These are phyloP conservation scores for Eulemur albifrons DNA, from an alignment of 2,797 vertebrate genomes.

Conservation along the genomic window DNA sequence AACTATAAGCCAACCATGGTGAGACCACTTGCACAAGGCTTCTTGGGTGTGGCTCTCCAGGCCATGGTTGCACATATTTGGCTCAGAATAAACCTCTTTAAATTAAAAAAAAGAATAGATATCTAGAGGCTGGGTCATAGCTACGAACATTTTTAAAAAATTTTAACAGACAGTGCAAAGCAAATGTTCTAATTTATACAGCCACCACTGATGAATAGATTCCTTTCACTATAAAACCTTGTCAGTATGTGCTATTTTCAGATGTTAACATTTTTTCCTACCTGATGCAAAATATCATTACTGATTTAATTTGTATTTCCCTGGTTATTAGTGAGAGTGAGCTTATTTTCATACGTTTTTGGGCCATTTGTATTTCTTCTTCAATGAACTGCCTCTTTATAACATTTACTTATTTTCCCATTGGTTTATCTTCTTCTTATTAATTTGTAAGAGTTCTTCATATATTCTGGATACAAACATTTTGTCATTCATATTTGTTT, in stretches of 20 bases:
- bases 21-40: too few relatives aligned
- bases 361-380: not conserved
- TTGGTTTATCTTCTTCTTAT: not conserved
- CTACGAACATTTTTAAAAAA: not conserved
- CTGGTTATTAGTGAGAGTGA: not conserved
- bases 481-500: constrained; percentile 34
- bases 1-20: too few relatives aligned
- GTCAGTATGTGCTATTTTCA: not conserved
- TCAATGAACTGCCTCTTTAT: not conserved
- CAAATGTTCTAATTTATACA: not conserved
- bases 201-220: not conserved
- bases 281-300: not conserved
- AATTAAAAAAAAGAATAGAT: not conserved
- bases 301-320: constrained; percentile 32
- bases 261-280: not conserved
- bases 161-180: not conserved
- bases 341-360: not conserved
- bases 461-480: not conserved
- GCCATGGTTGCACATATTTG: too few relatives aligned
- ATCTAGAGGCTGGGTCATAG: not conserved
- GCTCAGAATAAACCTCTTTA: too few relatives aligned
- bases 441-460: not conserved
- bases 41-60: too few relatives aligned
- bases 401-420: not conserved
- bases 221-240: not conserved